Evolutionary conservation across 2,797 vertebrate genomes (phyloP).

Genomic region (Eospalax fontanierii): DNA sequence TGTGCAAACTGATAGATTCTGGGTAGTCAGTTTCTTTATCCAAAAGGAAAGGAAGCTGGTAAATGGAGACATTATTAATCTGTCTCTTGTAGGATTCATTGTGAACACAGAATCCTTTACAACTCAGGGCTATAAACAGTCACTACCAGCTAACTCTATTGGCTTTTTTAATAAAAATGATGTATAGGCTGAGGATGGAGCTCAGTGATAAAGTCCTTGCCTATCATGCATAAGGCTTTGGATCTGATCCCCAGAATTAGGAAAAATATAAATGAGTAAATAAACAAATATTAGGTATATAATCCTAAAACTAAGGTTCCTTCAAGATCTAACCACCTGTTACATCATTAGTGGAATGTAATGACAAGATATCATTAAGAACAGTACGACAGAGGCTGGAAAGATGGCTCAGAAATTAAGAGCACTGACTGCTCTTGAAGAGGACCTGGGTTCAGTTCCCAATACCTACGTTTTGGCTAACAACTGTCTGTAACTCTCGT

Average conservation of each 20-base stretch:
- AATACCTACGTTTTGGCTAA: too few species aligned
- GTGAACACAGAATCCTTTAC: background rate
- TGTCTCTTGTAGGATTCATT: background rate
- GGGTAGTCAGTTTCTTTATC: background rate
- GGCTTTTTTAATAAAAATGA: background rate
- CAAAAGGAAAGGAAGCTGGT: background rate
- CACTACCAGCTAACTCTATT: background rate
- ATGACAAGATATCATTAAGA: background rate
- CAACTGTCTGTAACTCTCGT: background rate
- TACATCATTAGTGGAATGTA: background rate
- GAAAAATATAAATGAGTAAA: background rate
- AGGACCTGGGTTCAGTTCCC: too few species aligned
- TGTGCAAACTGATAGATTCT: background rate
- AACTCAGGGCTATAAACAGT: background rate
- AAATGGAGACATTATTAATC: background rate
- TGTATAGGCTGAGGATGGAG: background rate
- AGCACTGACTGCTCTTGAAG: too few species aligned
- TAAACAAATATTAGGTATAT: background rate
- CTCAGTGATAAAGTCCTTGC: background rate
- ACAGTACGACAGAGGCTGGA: background rate
- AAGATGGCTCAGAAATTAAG: too few species aligned
- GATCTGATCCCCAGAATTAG: background rate
- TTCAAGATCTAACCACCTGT: background rate
- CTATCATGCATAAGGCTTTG: background rate
- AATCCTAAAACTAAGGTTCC: background rate